These are phyloP conservation scores for Bubalus kerabau DNA, from an alignment of 2,113 vertebrate species.

Conservation along the genomic window DNA sequence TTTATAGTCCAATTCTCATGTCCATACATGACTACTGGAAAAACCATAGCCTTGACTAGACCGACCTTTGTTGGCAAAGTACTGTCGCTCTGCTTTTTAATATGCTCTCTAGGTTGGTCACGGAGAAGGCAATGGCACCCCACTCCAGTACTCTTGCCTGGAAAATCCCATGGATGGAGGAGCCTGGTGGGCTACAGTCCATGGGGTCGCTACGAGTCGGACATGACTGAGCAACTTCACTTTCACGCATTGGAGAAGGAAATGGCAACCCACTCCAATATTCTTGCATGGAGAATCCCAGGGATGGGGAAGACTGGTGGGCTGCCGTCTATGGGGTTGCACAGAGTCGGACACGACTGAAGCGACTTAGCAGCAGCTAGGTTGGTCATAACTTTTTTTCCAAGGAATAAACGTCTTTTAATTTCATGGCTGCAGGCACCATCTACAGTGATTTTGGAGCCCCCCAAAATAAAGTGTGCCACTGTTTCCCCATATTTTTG, in stretches of 20 bases:
- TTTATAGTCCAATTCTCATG: background rate
- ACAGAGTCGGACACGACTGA: too few relatives aligned
- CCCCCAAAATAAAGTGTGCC: background rate
- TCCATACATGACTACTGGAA: background rate
- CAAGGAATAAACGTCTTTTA: background rate
- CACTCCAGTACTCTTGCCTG: too few relatives aligned
- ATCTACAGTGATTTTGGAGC: background rate
- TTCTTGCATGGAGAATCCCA: too few relatives aligned
- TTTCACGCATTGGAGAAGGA: too few relatives aligned
- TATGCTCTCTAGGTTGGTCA: background rate
- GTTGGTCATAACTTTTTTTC: background rate
- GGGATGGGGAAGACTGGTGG: too few relatives aligned
- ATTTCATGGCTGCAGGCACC: background rate
- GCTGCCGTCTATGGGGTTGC: too few relatives aligned
- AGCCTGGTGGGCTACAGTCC: too few relatives aligned
- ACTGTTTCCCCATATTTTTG: background rate
- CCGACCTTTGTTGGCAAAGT: rapidly evolving
- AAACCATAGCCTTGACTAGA: background rate
- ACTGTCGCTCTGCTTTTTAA: background rate
- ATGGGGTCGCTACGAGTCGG: too few relatives aligned
- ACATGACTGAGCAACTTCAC: too few relatives aligned
- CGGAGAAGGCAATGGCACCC: too few relatives aligned
- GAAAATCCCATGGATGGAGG: too few relatives aligned
- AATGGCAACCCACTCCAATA: too few relatives aligned
- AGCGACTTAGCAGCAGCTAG: background rate